These are phyloP conservation scores for Dicyrtoma fusca DNA, from an alignment of 2,888 invertebrate genomes.

Conservation along the genomic window DNA sequence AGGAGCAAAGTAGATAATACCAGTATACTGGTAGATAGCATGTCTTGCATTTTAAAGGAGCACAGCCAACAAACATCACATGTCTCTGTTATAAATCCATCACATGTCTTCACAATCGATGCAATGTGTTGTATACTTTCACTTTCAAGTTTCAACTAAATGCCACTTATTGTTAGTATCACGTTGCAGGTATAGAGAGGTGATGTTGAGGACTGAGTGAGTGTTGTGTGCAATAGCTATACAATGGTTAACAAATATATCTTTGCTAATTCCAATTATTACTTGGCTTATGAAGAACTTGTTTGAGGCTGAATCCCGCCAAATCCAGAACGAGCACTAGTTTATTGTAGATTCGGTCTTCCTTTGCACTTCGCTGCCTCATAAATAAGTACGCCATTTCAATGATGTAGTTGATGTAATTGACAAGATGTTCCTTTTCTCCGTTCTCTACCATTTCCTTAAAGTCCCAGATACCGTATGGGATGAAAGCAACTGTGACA, in stretches of 20 bases:
- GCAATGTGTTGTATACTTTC: too few relatives aligned
- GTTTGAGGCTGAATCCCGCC: constrained; percentile 33
- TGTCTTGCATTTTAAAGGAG: too few relatives aligned
- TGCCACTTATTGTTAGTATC: too few relatives aligned
- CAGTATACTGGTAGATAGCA: too few relatives aligned
- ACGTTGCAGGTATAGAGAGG: not conserved
- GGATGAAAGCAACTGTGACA: constrained; percentile 43
- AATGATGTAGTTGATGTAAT: constrained; percentile 34
- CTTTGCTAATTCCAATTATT: not conserved
- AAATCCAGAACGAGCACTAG: constrained; percentile 25
- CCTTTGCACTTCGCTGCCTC: not conserved
- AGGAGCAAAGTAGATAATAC: too few relatives aligned
- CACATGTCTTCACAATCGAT: too few relatives aligned
- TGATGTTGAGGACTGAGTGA: not conserved
- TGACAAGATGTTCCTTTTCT: constrained; percentile 32
- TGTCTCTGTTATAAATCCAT: too few relatives aligned
- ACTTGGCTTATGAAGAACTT: constrained; percentile 35
- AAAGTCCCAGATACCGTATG: constrained; percentile 52
- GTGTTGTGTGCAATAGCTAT: too few relatives aligned
- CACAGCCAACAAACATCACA: too few relatives aligned
- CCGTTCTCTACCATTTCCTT: constrained; percentile 43
- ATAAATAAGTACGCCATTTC: constrained; percentile 22
- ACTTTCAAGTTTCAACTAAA: too few relatives aligned
- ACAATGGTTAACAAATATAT: too few relatives aligned
- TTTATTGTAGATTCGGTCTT: constrained; percentile 18